Evolutionary conservation across 1,140 invertebrate species (phyloP).

Genomic region (Aphis craccivora): DNA sequence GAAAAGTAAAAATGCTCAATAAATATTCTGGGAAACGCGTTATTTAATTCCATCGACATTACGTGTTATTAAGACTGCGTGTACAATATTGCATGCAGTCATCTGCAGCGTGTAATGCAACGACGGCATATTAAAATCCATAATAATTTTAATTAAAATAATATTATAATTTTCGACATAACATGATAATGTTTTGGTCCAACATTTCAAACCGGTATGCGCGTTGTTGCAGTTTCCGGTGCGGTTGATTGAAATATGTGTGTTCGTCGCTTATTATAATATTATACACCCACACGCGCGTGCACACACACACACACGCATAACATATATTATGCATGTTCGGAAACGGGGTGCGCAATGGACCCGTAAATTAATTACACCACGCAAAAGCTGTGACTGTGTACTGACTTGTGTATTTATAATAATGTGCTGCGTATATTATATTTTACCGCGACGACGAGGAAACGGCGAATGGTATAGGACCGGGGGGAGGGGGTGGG

Average conservation of each 20-base stretch:
- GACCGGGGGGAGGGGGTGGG: background rate
- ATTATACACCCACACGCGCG: background rate
- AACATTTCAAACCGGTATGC: background rate
- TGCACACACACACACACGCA: too few species aligned
- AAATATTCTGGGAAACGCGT: background rate
- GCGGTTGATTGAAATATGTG: constrained; percentile 42
- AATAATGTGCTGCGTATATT: background rate
- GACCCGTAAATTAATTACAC: constrained; percentile 52
- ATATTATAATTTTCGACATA: background rate
- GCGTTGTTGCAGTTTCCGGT: background rate
- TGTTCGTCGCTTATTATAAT: background rate
- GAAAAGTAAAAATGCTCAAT: too few species aligned
- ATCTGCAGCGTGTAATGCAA: too few species aligned
- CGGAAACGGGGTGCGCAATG: constrained; percentile 54
- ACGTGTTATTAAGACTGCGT: background rate
- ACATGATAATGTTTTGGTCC: background rate
- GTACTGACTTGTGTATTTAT: background rate
- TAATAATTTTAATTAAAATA: background rate
- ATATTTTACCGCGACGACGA: background rate
- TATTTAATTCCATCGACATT: background rate
- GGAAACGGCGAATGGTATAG: background rate
- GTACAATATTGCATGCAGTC: too few species aligned
- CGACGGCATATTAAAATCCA: background rate
- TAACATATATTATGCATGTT: background rate
- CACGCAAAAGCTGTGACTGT: background rate